A percentile compares a stretch with the other conserved stretches of the same genome.
Conservation (phyloP, 2,888 invertebrate species). For the Cantharis flavilabris region DNA sequence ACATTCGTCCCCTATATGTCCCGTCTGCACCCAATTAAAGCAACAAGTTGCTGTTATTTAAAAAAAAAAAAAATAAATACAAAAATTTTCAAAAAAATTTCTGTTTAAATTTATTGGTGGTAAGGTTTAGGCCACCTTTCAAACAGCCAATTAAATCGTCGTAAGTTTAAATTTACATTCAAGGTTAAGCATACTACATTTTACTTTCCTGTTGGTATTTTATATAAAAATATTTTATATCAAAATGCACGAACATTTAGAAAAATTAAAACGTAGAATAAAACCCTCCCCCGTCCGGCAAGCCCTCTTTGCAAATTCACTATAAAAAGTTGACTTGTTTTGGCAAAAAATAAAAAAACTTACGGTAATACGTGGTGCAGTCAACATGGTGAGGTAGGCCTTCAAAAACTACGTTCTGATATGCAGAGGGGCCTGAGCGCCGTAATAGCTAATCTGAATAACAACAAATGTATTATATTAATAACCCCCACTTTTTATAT, state of each 20-base stretch:
- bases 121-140: not conserved
- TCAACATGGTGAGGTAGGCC: constrained; percentile 24
- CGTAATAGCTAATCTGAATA: constrained; percentile 10
- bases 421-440: not conserved
- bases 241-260: not conserved
- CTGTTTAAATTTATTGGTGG: not conserved
- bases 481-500: constrained; percentile 13
- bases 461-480: constrained; percentile 16
- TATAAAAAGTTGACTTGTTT: not conserved
- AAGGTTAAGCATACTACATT: not conserved
- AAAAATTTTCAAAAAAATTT: not conserved
- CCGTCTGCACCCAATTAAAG: not conserved
- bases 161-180: not conserved
- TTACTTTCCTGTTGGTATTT: not conserved
- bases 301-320: not conserved
- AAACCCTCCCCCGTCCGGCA: not conserved
- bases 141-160: not conserved
- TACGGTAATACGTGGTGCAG: constrained; percentile 26
- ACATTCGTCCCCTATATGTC: not conserved
- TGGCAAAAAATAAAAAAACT: constrained; percentile 9
- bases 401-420: constrained; percentile 4
- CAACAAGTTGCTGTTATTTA: not conserved
- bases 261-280: not conserved
- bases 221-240: not conserved
- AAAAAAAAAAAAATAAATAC: not conserved